Evolutionary conservation across 2,797 vertebrate species (phyloP), one percentile per base, ranked within the genome.

Genomic region (Peromyscus eremicus): DNA sequence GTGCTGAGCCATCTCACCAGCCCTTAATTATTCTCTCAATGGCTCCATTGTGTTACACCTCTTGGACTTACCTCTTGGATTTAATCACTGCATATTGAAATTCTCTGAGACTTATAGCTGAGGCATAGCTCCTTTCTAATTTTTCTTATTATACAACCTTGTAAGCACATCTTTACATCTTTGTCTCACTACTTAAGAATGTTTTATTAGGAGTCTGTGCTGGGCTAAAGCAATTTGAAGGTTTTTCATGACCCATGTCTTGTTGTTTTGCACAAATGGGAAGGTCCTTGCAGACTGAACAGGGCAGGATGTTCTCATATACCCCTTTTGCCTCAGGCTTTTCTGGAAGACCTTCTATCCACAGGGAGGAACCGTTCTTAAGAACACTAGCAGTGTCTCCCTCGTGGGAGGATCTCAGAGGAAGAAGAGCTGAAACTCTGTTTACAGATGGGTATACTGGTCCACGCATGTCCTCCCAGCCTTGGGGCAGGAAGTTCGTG

Each of bases 181-280:
- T 70, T 80, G 92, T 80, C 81, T 27, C 2, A 8, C 52, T 37
- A 37, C 29, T 68, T 62, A 70, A 71, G 75, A 60, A 21, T 2
- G 5, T 64, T 95, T 66, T 86, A 83, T 92, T 93, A 60, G 89
- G 92, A 80, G 64, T 70, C 77, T 19, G 7, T 29, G 17, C 77
- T 32, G 57, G 43, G 86, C 21, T 83, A 52, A 79, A 37, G 89
- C 49, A 37, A 7, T 34, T 66, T 94, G 75, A 82, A 82, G 76
- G 62, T 43, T 43, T 93, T 62, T 43, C 8, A 7, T 46, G 27
- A 2, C 0, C 21, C 0, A 0, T 27, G 55, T 6, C 34, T 80
- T 21, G 23, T 6, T 2, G 19, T 49, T 34, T 91, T 83, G 40
- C 43, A 17, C 32, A 27, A 34, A 37, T 2, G 43, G 34, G 75